Evolutionary conservation across 1,140 invertebrate genomes (phyloP), one percentile per base, ranked within the genome.

Genomic region (Campoletis sonorensis): DNA sequence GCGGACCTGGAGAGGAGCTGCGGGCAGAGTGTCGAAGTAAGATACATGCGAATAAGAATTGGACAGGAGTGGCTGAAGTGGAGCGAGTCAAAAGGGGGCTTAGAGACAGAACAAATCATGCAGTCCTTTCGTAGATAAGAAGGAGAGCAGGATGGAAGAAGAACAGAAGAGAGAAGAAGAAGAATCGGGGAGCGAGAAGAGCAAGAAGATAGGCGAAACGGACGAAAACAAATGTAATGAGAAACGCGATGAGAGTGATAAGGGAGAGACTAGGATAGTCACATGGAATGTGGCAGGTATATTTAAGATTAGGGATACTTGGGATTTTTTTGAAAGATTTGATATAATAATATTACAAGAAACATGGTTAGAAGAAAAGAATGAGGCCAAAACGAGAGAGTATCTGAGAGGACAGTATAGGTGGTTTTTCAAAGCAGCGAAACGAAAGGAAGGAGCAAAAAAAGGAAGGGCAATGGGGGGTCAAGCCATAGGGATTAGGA

Each of bases 321-420:
- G 81, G 81, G 71, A 82, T 4, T 83, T 73, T 26, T n/a, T 85
- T 40, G 72, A 83, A 54, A 67, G 79, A 0, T 73, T 15, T 21
- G 79, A 85, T 33, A 72, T 82, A 26, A 37, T 83, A 0, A 21
- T 82, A 26, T 30, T 85, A 27, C 64, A 68, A 40, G 85, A 85
- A 68, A 86, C 85, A 16, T 86, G 82, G 85, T n/a, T 84, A n/a
- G 81, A 82, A n/a, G 61, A 84, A 30, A 82, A 83, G 45, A 23
- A 80, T 18, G 81, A 72, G 71, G 26, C 68, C 4, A 82, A 73
- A 79, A 26, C 81, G 16, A 73, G 37, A 26, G 64, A 71, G 16
- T 81, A 45, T 30, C 21, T 51, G 23, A 54, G 64, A 5, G 4
- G 15, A 4, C 45, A 80, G 27, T 82, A 70, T 58, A 71, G 27